Evolutionary conservation across 1,140 invertebrate species (phyloP).

Genomic region (Mycetomoellerius zeteki): DNA sequence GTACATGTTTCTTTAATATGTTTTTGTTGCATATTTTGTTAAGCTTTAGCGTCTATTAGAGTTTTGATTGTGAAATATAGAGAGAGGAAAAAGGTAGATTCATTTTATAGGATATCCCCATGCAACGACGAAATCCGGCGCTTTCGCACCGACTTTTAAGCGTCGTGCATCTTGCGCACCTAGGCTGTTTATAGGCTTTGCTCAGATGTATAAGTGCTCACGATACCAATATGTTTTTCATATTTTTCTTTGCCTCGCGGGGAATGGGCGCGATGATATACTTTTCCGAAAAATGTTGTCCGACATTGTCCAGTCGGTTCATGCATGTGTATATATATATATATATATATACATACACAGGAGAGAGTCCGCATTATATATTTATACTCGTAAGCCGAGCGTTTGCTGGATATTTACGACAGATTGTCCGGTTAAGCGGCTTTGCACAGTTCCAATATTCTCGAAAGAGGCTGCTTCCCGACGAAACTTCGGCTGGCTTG

Average conservation of each 20-base stretch:
- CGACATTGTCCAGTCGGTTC: constrained; percentile 6
- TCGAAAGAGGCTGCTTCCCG: constrained; percentile 39
- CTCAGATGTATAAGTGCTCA: constrained; percentile 8
- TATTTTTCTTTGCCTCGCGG: constrained; percentile 7
- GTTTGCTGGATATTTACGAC: constrained; percentile 65
- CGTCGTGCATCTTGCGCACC: constrained; percentile 1
- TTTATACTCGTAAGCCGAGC: constrained; percentile 58
- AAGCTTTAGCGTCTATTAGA: too few species aligned
- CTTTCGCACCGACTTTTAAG: constrained; percentile 14
- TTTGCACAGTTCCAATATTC: constrained; percentile 62
- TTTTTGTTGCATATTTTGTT: too few species aligned
- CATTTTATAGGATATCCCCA: background rate
- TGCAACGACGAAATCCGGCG: background rate
- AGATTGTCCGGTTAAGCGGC: constrained; percentile 67
- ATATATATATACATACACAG: too few species aligned
- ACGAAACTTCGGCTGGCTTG: background rate
- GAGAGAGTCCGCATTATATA: constrained; percentile 42
- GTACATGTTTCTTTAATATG: too few species aligned
- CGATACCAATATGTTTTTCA: constrained; percentile 51
- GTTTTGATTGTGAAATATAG: too few species aligned
- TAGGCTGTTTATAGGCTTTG: constrained; percentile 41
- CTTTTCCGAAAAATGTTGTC: constrained; percentile 42
- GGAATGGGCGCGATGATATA: constrained; percentile 38
- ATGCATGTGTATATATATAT: background rate
- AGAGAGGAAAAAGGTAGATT: background rate